These are phyloP conservation scores for Fregetta grallaria DNA, from an alignment of 2,113 vertebrate species.

Conservation along the genomic window DNA sequence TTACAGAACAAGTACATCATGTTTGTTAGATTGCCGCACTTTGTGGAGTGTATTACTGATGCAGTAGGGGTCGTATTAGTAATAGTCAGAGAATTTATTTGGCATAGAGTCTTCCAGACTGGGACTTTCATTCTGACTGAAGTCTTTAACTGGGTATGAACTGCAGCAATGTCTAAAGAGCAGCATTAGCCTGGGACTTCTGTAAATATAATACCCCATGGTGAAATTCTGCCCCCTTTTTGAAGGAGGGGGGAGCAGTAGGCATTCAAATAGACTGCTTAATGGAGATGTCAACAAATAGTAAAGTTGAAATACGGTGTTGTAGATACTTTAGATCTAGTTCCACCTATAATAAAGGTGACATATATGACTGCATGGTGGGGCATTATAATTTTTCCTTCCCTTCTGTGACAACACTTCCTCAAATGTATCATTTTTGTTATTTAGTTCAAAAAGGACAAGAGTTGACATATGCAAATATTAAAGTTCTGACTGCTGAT, in stretches of 20 bases:
- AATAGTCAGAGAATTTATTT: neutral
- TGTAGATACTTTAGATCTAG: neutral
- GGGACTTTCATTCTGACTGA: neutral
- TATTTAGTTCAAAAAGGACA: neutral
- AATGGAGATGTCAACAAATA: neutral
- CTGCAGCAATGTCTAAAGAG: neutral
- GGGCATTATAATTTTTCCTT: neutral
- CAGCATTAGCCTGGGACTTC: neutral
- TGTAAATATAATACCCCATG: neutral
- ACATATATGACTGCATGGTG: neutral
- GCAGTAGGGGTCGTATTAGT: accelerated
- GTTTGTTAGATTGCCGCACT: neutral
- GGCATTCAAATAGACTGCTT: neutral
- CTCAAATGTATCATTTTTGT: neutral
- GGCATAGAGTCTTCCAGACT: neutral
- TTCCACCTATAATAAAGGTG: neutral
- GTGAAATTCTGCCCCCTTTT: neutral
- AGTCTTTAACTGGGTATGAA: neutral
- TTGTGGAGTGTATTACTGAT: neutral
- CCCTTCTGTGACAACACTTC: neutral
- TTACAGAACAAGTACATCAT: neutral
- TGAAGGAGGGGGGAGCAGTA: neutral
- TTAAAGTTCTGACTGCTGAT: neutral
- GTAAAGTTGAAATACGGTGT: neutral
- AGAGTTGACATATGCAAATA: neutral